These are phyloP conservation scores for Bettongia penicillata DNA, from an alignment of 2,113 vertebrate species.

Conservation along the genomic window DNA sequence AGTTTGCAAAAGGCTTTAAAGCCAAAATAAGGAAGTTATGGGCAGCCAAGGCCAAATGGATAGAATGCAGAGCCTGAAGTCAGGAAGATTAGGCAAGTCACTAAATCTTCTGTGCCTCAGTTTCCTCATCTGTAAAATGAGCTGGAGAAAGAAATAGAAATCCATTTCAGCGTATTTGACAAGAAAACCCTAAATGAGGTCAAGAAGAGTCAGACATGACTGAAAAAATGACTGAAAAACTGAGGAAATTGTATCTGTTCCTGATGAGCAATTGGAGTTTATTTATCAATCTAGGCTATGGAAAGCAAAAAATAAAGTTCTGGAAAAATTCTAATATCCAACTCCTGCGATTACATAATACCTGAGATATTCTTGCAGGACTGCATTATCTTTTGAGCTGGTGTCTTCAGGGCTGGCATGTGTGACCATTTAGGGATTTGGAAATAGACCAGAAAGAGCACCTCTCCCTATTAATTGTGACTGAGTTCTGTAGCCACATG, in stretches of 20 bases:
- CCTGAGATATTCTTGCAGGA: background rate
- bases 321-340: background rate
- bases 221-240: background rate
- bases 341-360: background rate
- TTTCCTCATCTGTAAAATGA: too few species aligned
- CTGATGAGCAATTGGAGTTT: background rate
- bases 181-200: too few species aligned
- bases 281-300: background rate
- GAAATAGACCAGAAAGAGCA: background rate
- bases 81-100: too few species aligned
- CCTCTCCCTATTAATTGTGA: background rate
- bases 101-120: too few species aligned
- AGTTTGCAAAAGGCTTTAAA: background rate
- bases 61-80: too few species aligned
- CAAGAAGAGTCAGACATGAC: too few species aligned
- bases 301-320: background rate
- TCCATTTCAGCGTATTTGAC: too few species aligned
- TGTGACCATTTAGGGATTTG: background rate
- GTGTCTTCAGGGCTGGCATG: background rate
- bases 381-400: background rate
- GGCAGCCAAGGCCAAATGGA: too few species aligned
- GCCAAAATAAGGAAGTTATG: background rate
- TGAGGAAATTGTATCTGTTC: background rate
- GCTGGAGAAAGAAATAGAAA: too few species aligned
- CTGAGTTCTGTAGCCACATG: background rate